phyloP scores from a whole-genome alignment of 2,888 invertebrate species.

The Parnassius apollo region DNA sequence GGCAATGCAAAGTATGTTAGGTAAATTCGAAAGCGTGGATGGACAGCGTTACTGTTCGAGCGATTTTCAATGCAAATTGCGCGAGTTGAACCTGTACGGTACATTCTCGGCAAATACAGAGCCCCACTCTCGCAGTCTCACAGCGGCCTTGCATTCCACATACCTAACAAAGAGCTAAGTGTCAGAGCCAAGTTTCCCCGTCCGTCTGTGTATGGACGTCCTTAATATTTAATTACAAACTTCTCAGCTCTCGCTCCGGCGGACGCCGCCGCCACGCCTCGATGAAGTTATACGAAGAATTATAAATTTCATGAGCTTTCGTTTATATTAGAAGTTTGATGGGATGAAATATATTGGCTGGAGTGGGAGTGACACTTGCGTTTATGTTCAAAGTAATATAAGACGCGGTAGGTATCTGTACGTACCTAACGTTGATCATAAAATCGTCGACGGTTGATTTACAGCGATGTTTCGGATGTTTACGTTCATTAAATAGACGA shows the following conservation, averaged over 20 bases:
- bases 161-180: slow-evolving; percentile 38
- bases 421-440: slow-evolving; percentile 13
- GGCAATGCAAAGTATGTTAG: slow-evolving; percentile 23
- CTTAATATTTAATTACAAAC: slow-evolving; percentile 71
- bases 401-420: slow-evolving; percentile 3
- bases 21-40: slow-evolving; percentile 26
- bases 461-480: slow-evolving; percentile 8
- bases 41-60: slow-evolving; percentile 30
- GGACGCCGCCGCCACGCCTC: slow-evolving; percentile 41
- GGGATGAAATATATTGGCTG: slow-evolving; percentile 10
- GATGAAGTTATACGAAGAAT: slow-evolving; percentile 55
- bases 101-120: slow-evolving; percentile 31
- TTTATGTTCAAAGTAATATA: slow-evolving; percentile 6
- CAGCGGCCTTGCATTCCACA: slow-evolving; percentile 35
- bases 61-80: slow-evolving; percentile 42
- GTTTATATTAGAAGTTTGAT: slow-evolving; percentile 22
- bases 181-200: slow-evolving; percentile 38
- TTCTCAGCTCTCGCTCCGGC: slow-evolving; percentile 46
- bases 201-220: slow-evolving; percentile 48
- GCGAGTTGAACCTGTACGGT: slow-evolving; percentile 38
- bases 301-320: slow-evolving; percentile 53
- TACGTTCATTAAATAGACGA: slow-evolving; percentile 13
- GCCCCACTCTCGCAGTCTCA: slow-evolving; percentile 31
- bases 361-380: slow-evolving; percentile 16
- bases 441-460: slow-evolving; percentile 16